These are phyloP conservation scores for Aerospiza tachiro DNA, from an alignment of 2,797 vertebrate species.

Conservation along the genomic window DNA sequence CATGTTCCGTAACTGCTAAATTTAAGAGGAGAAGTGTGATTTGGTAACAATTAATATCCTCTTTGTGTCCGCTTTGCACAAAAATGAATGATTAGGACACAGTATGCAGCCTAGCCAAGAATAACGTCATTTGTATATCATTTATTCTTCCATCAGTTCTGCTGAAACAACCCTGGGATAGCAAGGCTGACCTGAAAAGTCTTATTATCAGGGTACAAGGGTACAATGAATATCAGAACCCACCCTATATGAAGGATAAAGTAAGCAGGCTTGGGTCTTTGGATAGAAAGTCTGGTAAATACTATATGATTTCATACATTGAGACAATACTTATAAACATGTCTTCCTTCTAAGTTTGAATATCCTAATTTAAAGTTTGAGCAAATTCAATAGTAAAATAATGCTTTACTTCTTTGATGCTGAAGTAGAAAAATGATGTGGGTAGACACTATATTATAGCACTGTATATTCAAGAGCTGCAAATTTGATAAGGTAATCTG, in stretches of 20 bases:
- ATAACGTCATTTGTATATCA: background rate
- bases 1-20: background rate
- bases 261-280: background rate
- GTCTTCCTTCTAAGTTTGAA: constrained; percentile 61
- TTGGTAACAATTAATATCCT: background rate
- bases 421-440: constrained; percentile 75
- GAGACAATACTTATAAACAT: constrained; percentile 56
- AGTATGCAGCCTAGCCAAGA: background rate
- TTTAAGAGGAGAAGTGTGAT: background rate
- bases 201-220: background rate
- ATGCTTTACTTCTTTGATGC: constrained; percentile 69
- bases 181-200: background rate
- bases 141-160: background rate
- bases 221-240: background rate
- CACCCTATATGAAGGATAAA: background rate
- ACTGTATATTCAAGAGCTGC: constrained; percentile 78
- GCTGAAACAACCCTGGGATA: background rate
- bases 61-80: background rate
- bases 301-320: background rate
- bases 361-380: constrained; percentile 70
- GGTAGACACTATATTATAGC: constrained; percentile 75
- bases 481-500: constrained; percentile 82
- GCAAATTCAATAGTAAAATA: constrained; percentile 71
- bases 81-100: background rate
- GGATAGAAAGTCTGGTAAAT: background rate